Evolutionary conservation across 2,888 invertebrate species (phyloP).

Genomic region (Cosmia pyralina): DNA sequence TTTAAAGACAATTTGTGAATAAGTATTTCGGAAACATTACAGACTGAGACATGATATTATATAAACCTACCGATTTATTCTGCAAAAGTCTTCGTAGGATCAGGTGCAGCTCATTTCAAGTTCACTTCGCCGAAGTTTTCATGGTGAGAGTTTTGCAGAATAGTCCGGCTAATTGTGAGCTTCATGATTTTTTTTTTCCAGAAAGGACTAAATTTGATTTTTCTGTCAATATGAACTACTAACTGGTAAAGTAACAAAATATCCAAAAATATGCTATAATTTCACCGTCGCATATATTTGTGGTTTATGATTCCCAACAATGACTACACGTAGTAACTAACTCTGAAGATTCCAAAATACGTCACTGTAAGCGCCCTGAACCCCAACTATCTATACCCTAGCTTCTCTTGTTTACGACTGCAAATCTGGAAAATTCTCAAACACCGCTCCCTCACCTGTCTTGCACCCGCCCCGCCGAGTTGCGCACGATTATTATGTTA

Average conservation of each 20-base stretch:
- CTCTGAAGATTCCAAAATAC: neutral
- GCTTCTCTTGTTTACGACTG: too few species aligned
- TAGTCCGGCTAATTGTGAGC: neutral
- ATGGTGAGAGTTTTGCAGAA: too few species aligned
- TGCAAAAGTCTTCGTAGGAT: too few species aligned
- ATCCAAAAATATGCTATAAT: neutral
- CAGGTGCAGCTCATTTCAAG: too few species aligned
- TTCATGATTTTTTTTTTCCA: neutral
- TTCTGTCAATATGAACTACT: neutral
- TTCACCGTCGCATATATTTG: neutral
- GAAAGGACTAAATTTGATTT: neutral
- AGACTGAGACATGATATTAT: neutral
- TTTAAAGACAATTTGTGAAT: neutral
- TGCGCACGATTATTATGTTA: conserved; percentile 79
- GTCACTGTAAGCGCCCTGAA: neutral
- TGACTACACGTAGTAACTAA: neutral
- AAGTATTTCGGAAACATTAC: neutral
- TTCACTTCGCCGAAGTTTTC: too few species aligned
- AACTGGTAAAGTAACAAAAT: neutral
- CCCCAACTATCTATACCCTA: neutral
- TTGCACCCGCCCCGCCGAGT: conserved; percentile 56
- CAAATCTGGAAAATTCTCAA: conserved; percentile 18
- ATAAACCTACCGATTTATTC: neutral
- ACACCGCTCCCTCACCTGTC: conserved; percentile 64
- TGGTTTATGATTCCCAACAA: neutral